Evolutionary conservation across 2,797 vertebrate species (phyloP), one percentile per base, ranked within the genome.

Genomic region (Mycteria americana): DNA sequence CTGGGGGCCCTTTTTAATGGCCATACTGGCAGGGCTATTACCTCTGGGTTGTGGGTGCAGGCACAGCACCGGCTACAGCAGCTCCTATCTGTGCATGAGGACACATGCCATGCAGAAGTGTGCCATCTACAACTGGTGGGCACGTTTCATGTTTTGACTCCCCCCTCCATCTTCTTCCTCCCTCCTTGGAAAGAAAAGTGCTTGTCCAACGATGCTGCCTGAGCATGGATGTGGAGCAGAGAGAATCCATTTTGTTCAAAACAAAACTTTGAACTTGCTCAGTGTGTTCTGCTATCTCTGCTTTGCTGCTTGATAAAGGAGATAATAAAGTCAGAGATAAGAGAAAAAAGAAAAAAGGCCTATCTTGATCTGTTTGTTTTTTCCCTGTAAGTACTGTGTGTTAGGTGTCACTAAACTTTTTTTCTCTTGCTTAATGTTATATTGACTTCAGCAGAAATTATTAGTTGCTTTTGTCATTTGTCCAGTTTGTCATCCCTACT

Each of bases 291-390:
- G 33, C 17, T 91, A 68, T 94, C 54, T 85, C 30, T 89, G 41
- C 24, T 92, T 80, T 85, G 53, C 24, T 85, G 72, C 37, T 67
- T 89, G 93, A 95, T 91, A 73, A 74, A 85, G 37, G 30, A 87
- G 96, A 97, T 97, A 94, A 72, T 78, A 67, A 87, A 81, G 83
- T 7, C 46, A 1, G 41, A 95, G 92, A 94, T 94, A 92, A 93
- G 53, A 92, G n/a, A 57, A 84, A 78, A 88, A 74, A 85, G 17
- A 82, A 87, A 68, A 89, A 83, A 56, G 4, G 11, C 27, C 17
- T 84, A 37, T 93, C 76, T 89, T 60, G 27, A 70, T 87, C 25
- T 90, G 23, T 27, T 75, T 72, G 33, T 41, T 89, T 91, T 83
- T 48, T 12, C 51, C 37, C 27, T 79, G 17, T 43, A 76, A 67